Evolutionary conservation across 2,113 vertebrate species (phyloP).

Genomic region (Kobus ellipsiprymnus): DNA sequence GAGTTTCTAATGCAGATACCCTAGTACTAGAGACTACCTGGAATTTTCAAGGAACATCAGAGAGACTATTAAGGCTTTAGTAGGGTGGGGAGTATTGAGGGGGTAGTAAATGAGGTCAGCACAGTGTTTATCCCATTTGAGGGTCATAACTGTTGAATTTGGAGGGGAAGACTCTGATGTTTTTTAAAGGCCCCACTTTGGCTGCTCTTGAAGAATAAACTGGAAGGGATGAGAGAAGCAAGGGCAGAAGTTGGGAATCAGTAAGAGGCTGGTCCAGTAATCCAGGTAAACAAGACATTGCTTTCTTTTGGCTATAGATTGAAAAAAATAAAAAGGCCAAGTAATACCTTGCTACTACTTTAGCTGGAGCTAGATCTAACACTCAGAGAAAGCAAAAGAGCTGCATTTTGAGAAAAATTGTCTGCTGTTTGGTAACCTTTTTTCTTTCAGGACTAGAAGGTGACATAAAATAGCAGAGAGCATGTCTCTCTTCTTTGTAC

Average conservation of each 20-base stretch:
- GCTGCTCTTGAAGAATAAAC: background rate
- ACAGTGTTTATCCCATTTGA: background rate
- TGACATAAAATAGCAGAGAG: background rate
- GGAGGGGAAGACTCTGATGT: background rate
- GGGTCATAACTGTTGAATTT: background rate
- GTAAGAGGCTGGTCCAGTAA: background rate
- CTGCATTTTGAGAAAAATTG: background rate
- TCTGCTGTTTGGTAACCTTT: conserved; percentile 10
- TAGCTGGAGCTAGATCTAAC: background rate
- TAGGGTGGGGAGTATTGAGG: background rate
- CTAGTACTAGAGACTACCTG: background rate
- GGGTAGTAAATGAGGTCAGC: background rate
- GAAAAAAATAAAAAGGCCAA: background rate
- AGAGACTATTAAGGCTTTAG: background rate
- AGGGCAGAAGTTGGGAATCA: background rate
- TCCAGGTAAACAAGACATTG: background rate
- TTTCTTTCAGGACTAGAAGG: conserved; percentile 10
- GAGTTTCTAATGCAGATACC: background rate
- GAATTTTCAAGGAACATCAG: background rate
- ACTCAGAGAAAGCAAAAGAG: background rate
- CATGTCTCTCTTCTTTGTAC: background rate
- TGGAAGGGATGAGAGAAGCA: background rate
- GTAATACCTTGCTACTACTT: background rate
- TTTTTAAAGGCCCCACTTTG: background rate
- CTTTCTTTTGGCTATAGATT: background rate